These are phyloP conservation scores for Temnothorax unifasciatus DNA, from an alignment of 2,888 invertebrate species.

Conservation along the genomic window DNA sequence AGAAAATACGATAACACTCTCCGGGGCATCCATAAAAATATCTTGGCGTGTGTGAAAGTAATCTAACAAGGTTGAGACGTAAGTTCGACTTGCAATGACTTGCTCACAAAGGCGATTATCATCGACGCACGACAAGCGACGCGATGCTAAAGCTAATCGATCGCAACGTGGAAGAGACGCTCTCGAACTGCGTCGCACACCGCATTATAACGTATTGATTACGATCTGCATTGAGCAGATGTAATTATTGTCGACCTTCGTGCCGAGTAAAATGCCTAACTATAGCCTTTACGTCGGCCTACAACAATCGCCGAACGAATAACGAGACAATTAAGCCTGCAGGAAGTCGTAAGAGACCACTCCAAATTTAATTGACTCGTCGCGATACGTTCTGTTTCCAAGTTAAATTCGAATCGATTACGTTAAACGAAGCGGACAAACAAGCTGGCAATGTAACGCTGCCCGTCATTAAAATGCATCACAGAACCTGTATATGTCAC, in stretches of 20 bases:
- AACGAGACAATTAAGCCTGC: constrained; percentile 77
- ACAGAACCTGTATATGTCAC: not conserved
- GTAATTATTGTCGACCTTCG: constrained; percentile 68
- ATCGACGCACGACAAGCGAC: constrained; percentile 35
- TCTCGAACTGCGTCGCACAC: constrained; percentile 22
- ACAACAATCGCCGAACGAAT: constrained; percentile 64
- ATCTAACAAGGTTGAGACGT: constrained; percentile 16
- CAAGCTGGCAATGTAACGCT: not conserved
- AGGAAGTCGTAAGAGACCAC: constrained; percentile 75
- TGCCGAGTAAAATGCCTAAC: constrained; percentile 66
- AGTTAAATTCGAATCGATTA: constrained; percentile 64
- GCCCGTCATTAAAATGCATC: not conserved
- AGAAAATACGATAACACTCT: constrained; percentile 16
- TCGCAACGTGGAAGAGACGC: constrained; percentile 5
- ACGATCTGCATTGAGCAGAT: constrained; percentile 39
- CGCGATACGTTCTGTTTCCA: constrained; percentile 64
- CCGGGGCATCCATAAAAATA: constrained; percentile 17
- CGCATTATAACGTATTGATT: constrained; percentile 37
- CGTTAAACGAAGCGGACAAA: constrained; percentile 15
- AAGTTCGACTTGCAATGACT: constrained; percentile 45
- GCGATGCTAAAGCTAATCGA: constrained; percentile 43
- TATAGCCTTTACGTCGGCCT: constrained; percentile 55
- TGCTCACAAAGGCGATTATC: constrained; percentile 55
- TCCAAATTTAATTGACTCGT: constrained; percentile 77
- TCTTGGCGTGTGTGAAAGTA: constrained; percentile 29